Conservation (phyloP, 2,113 vertebrate genomes). For the Prietella phreatophila region DNA sequence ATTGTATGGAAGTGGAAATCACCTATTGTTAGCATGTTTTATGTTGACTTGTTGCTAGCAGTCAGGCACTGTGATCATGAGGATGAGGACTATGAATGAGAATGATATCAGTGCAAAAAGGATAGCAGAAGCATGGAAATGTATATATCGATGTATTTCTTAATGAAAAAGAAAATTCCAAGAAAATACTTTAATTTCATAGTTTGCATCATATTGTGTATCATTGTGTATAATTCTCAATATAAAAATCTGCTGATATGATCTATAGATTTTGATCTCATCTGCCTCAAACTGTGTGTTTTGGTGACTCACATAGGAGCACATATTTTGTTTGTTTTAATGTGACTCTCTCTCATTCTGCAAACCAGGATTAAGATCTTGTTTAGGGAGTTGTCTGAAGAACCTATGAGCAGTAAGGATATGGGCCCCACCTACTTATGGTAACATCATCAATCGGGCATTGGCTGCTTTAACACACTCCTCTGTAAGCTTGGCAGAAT, state of each 20-base stretch:
- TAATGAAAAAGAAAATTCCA: background rate
- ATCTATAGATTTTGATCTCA: background rate
- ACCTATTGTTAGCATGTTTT: background rate
- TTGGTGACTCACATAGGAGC: background rate
- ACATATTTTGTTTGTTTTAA: background rate
- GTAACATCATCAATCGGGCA: conserved; percentile 23
- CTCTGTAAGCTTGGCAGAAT: conserved; percentile 44
- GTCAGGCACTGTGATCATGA: background rate
- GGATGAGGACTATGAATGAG: background rate
- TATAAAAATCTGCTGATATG: background rate
- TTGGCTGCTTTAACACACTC: conserved; percentile 57
- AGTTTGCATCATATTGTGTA: background rate
- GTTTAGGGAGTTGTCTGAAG: conserved; percentile 35
- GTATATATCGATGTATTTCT: background rate
- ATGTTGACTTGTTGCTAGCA: background rate
- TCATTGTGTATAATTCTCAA: background rate
- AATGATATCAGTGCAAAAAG: background rate
- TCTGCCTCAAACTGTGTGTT: background rate
- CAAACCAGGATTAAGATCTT: background rate
- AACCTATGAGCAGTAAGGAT: conserved; percentile 63
- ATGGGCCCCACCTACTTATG: conserved; percentile 63
- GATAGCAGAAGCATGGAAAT: background rate
- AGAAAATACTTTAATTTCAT: background rate
- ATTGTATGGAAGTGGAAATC: background rate
- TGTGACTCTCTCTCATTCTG: background rate